Base-by-base conservation (phyloP, 2,888 invertebrate genomes). In the Hybos culiciformis region DNA sequence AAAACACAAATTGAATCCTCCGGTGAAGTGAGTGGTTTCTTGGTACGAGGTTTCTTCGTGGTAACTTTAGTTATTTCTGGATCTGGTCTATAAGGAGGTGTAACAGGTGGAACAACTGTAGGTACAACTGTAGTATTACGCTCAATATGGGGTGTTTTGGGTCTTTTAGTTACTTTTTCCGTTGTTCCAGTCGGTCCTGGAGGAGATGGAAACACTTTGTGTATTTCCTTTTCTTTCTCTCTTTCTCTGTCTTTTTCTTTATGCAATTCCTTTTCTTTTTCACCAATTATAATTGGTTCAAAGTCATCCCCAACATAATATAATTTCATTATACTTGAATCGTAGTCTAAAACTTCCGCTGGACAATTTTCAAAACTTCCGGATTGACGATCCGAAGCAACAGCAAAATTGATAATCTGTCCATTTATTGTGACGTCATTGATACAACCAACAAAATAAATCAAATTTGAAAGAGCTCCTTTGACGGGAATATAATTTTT, bases 351-450 rank as follows among this genome's bases (percentile, higher is more conserved):
- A 11, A 61, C 56, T 48, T 64, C 61, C 14, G 54, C 51, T 0
- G 72, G 65, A 55, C 80, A 80, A 46, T 70, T 74, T 32, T 78
- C 78, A 8, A 81, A 62, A 38, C 72, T 69, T 37, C 75, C 78
- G 39, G 71, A 68, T 24, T 68, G 67, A 48, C 70, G 71, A 48
- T 80, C 76, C 0, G 73, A 73, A 2, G 77, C 70, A 50, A 77
- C 75, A 1, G 83, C 84, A 61, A 87, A 85, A 60, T 87, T 85
- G 38, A 86, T 71, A 39, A 80, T 77, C 44, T 75, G 73, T 2
- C 84, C 85, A 59, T 94, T 92, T 41, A 94, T 68, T 0, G 88
- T 90, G 1, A 88, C 83, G 62, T 97, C 96, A 1, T 87, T 90
- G 34, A 98, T 80, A 64, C 97, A 97, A 2, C 97, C 97, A 20